Evolutionary conservation across 2,113 vertebrate species (phyloP).

Genomic region (Dendrocopos noguchii): DNA sequence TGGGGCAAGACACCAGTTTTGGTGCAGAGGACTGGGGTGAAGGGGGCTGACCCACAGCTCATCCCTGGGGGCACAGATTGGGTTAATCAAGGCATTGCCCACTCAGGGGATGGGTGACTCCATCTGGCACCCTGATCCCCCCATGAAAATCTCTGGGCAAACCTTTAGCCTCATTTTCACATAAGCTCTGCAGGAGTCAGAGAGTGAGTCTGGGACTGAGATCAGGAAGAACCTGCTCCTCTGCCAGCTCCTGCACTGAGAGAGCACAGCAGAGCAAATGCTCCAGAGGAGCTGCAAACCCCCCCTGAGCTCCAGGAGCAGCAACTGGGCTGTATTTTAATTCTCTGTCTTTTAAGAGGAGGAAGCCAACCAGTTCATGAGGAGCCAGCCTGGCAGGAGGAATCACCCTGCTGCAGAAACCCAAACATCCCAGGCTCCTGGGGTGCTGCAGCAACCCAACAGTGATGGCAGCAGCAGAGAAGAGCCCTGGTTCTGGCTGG

Average conservation of each 20-base stretch:
- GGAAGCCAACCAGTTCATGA: not conserved
- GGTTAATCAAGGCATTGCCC: not conserved
- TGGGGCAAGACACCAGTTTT: rapidly evolving
- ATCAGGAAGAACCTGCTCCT: not conserved
- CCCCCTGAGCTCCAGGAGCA: not conserved
- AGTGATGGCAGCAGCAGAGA: rapidly evolving
- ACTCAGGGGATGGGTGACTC: not conserved
- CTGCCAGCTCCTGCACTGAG: rapidly evolving
- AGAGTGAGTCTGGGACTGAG: not conserved
- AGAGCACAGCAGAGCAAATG: not conserved
- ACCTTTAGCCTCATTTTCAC: not conserved
- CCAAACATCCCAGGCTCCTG: rapidly evolving
- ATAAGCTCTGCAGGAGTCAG: not conserved
- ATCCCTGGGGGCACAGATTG: not conserved
- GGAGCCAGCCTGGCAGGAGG: not conserved
- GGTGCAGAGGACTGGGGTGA: not conserved
- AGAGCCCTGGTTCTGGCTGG: not conserved
- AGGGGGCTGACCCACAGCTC: not conserved
- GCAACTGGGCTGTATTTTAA: rapidly evolving
- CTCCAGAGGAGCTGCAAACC: not conserved
- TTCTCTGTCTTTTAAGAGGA: not conserved
- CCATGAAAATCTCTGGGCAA: not conserved
- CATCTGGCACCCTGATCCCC: rapidly evolving
- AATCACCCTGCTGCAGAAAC: not conserved
- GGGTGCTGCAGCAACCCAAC: rapidly evolving